Evolutionary conservation across 2,797 vertebrate species (phyloP).

Genomic region (Arrhamphus sclerolepis): DNA sequence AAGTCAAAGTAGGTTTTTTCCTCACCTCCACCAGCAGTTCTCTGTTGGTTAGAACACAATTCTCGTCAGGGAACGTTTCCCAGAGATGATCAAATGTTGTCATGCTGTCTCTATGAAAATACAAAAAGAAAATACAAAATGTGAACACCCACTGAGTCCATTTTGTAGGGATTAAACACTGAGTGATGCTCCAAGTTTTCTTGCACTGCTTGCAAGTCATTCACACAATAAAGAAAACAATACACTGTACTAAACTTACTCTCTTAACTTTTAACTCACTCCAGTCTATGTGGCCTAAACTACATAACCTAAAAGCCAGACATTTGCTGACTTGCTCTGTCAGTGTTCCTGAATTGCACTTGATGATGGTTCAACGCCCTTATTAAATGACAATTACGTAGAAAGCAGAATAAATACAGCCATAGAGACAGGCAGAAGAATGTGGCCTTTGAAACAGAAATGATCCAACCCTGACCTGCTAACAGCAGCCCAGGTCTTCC

Average conservation of each 20-base stretch:
- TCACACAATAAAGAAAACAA: constrained; percentile 1
- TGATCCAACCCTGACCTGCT: constrained; percentile 58
- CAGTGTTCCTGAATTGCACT: constrained; percentile 12
- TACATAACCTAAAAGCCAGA: background rate
- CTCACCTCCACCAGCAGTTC: constrained; percentile 85
- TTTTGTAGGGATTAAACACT: constrained; percentile 2
- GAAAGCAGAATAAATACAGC: background rate
- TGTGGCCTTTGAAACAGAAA: constrained; percentile 6
- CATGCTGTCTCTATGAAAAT: constrained; percentile 76
- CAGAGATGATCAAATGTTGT: constrained; percentile 83
- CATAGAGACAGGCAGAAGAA: background rate
- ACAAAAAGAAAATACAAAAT: background rate
- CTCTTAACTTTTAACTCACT: constrained; percentile 21
- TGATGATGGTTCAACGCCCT: constrained; percentile 36
- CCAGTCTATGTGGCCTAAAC: constrained; percentile 5
- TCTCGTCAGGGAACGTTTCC: constrained; percentile 87
- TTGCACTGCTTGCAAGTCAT: background rate
- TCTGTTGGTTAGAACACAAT: constrained; percentile 84
- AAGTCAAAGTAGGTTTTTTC: background rate
- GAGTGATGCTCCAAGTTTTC: constrained; percentile 1
- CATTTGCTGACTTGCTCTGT: constrained; percentile 35
- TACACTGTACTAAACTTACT: constrained; percentile 13
- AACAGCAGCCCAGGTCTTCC: constrained; percentile 83
- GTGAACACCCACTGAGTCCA: background rate
- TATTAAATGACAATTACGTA: constrained; percentile 38